Conservation (phyloP, 2,113 vertebrate genomes). For the Uria lomvia region DNA sequence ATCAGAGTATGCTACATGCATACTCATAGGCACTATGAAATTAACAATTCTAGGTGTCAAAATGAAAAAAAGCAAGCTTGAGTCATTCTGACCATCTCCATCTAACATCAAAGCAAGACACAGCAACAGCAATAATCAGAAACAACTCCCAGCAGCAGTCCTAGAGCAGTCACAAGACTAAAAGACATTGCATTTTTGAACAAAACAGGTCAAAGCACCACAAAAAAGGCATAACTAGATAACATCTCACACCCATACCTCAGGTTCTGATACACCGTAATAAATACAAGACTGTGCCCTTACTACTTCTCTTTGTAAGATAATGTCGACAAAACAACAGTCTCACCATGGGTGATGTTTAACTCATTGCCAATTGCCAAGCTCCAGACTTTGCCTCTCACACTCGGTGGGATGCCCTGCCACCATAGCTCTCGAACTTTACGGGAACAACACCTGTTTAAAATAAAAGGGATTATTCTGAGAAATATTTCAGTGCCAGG, state of each 20-base stretch:
- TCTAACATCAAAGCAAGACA: background rate
- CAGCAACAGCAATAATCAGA: background rate
- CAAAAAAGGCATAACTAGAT: background rate
- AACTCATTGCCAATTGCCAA: conserved; percentile 91
- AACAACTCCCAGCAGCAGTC: background rate
- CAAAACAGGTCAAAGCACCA: background rate
- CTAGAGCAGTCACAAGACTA: background rate
- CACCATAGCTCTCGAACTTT: conserved; percentile 91
- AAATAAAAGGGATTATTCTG: background rate
- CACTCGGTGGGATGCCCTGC: conserved; percentile 91
- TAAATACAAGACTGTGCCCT: background rate
- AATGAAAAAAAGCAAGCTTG: background rate
- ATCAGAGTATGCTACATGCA: background rate
- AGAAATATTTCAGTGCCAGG: background rate
- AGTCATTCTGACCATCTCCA: background rate
- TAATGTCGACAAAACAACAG: background rate
- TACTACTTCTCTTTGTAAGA: background rate
- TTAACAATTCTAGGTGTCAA: background rate
- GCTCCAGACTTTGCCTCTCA: conserved; percentile 91
- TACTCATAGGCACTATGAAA: background rate
- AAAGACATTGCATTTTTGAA: background rate
- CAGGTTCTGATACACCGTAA: background rate
- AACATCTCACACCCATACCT: background rate
- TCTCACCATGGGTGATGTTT: conserved; percentile 91
- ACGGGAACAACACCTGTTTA: conserved; percentile 81